Base-by-base conservation (phyloP, 2,888 invertebrate species). In the Euclidia mi region DNA sequence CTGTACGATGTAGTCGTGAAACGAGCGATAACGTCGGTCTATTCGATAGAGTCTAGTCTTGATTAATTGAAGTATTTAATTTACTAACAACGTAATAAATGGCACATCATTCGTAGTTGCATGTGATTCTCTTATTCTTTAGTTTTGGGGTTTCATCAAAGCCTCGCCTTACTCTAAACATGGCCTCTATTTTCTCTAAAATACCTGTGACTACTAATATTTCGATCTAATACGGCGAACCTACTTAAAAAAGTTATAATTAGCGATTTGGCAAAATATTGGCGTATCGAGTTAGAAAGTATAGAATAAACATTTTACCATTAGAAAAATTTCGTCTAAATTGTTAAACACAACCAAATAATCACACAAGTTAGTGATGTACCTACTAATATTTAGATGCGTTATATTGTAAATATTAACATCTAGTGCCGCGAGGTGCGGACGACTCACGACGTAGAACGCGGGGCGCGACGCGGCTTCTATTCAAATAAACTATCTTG, bases 301-400 rank as follows among this genome's bases (percentile, higher is more conserved):
- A 57, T 77, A 71, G 66, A 81, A 75, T 68, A 53, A 79, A 81
- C 65, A 66, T 61, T 76, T 76, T 62, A 72, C 60, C 57, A 67
- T 76, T 85, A 85, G 78, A 85, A 82, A 31, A 84, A 83, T 82
- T 64, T 89, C 79, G 68, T 83, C 88, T 88, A 78, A 41, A 76
- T 79, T 87, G 85, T 89, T 88, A 88, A 82, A 92, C 93, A 93
- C 93, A 94, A 93, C 93, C 92, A 88, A 92, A 89, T 89, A 87
- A 91, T 92, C 92, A 92, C 93, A 88, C 92, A 81, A 84, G 89
- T 90, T 88, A 88, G 89, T 90, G 86, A 82, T 81, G 77, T 81
- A 87, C n/a, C n/a, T n/a, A n/a, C 76, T 84, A 79, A 64, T 79
- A 60, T 58, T 71, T 55, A 65, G 56, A 71, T 71, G 66, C 58